Conservation (phyloP, 64 coral and sea anemone species). For the Porites australiensis region DNA sequence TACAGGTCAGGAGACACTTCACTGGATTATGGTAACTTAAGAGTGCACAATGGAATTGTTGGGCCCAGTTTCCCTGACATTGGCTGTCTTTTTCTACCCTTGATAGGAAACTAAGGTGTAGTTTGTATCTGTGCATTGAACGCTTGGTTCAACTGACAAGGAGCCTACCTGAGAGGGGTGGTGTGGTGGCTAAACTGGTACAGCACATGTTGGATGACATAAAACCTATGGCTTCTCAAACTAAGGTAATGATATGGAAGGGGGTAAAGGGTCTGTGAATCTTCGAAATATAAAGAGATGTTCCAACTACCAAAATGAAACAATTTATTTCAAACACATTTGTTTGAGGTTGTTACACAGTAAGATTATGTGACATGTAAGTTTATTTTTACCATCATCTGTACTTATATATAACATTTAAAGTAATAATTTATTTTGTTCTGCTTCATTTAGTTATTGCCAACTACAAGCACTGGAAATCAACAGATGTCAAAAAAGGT, state of each 20-base stretch:
- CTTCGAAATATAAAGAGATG: too few species aligned
- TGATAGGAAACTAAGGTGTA: constrained; percentile 45
- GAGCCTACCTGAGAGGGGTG: constrained; percentile 55
- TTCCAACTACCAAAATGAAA: too few species aligned
- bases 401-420: background rate
- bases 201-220: constrained; percentile 68
- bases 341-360: too few species aligned
- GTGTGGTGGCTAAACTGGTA: constrained; percentile 46
- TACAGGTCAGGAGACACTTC: constrained; percentile 34
- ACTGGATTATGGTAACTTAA: too few species aligned
- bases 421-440: background rate
- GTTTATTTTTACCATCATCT: background rate
- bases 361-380: too few species aligned
- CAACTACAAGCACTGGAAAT: background rate
- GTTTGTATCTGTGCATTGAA: constrained; percentile 69
- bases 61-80: background rate
- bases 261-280: too few species aligned
- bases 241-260: constrained; percentile 56
- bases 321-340: too few species aligned
- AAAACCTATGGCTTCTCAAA: constrained; percentile 51
- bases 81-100: background rate
- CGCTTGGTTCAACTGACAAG: constrained; percentile 64
- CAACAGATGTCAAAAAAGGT: constrained; percentile 37
- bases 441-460: background rate
- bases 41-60: too few species aligned